These are phyloP conservation scores for Drosophila ercepeae DNA, from an alignment of 1,140 invertebrate species.

Conservation along the genomic window DNA sequence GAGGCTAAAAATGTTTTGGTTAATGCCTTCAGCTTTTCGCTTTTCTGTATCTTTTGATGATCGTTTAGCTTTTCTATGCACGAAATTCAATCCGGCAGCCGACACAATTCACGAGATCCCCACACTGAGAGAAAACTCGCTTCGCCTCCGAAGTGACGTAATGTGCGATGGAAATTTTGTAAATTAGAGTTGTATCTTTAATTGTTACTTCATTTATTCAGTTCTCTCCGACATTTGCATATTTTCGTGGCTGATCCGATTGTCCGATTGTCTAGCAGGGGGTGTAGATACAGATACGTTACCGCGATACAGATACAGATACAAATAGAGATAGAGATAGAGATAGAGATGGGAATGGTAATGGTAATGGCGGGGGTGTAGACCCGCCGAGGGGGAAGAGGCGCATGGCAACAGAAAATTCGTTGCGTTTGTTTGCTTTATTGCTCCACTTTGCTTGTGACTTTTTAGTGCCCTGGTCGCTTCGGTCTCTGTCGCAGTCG, in stretches of 20 bases:
- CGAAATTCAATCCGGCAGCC: conserved; percentile 64
- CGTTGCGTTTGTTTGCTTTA: conserved; percentile 69
- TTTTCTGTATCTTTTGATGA: conserved; percentile 48
- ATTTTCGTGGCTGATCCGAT: conserved; percentile 28
- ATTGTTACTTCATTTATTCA: conserved; percentile 31
- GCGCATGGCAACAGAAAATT: conserved; percentile 60
- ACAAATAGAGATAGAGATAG: background rate
- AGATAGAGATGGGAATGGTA: background rate
- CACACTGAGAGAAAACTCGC: conserved; percentile 2
- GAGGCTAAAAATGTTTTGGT: conserved; percentile 46
- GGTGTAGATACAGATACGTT: conserved; percentile 5
- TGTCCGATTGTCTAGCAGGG: conserved; percentile 8
- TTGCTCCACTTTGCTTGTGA: conserved; percentile 80
- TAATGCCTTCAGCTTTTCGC: conserved; percentile 60
- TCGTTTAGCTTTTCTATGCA: conserved; percentile 52
- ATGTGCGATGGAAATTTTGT: background rate
- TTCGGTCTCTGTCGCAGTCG: conserved; percentile 56
- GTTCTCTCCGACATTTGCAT: conserved; percentile 40
- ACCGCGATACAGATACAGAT: background rate
- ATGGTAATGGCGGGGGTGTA: conserved; percentile 3
- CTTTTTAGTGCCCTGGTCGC: conserved; percentile 72
- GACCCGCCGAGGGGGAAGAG: conserved; percentile 17
- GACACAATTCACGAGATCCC: conserved; percentile 8
- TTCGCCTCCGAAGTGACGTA: too few species aligned
- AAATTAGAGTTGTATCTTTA: conserved; percentile 4